phyloP scores from a whole-genome alignment of 2,113 vertebrate genomes.

The Nerophis ophidion region DNA sequence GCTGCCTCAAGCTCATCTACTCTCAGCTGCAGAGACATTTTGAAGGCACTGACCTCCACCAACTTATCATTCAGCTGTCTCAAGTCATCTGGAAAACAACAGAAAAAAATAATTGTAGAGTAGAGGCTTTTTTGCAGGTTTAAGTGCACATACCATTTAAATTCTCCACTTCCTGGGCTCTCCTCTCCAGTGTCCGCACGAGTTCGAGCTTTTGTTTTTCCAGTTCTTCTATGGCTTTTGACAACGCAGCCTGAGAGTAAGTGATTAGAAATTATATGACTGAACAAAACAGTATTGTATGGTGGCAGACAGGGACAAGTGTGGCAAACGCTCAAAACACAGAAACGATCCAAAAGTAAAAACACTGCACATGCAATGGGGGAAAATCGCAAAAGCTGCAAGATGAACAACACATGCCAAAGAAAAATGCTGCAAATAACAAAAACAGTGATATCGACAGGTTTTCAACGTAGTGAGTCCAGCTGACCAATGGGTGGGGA shows the following conservation, averaged over 20 bases:
- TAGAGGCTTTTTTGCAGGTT: neutral
- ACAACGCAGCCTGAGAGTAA: constrained; percentile 72
- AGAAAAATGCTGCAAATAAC: too few relatives aligned
- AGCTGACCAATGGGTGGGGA: too few relatives aligned
- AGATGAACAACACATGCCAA: too few relatives aligned
- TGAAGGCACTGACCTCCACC: constrained; percentile 80
- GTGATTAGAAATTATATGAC: too few relatives aligned
- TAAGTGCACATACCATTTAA: constrained; percentile 76
- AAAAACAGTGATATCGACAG: too few relatives aligned
- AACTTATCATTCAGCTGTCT: constrained; percentile 86
- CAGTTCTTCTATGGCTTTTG: constrained; percentile 84
- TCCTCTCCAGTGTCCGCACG: constrained; percentile 82
- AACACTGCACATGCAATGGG: too few relatives aligned
- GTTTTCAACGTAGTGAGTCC: too few relatives aligned
- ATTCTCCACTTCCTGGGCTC: constrained; percentile 85
- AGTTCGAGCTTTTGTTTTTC: constrained; percentile 91
- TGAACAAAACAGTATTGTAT: neutral
- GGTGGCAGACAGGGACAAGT: too few relatives aligned
- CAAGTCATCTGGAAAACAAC: constrained; percentile 78
- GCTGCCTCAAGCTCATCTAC: constrained; percentile 91
- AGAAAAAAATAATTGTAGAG: neutral
- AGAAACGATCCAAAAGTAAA: too few relatives aligned
- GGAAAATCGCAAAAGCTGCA: too few relatives aligned
- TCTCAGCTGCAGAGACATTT: constrained; percentile 84
- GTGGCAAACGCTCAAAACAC: too few relatives aligned